Base-by-base conservation (phyloP, 2,113 vertebrate species). In the Gallinago jamesoni region DNA sequence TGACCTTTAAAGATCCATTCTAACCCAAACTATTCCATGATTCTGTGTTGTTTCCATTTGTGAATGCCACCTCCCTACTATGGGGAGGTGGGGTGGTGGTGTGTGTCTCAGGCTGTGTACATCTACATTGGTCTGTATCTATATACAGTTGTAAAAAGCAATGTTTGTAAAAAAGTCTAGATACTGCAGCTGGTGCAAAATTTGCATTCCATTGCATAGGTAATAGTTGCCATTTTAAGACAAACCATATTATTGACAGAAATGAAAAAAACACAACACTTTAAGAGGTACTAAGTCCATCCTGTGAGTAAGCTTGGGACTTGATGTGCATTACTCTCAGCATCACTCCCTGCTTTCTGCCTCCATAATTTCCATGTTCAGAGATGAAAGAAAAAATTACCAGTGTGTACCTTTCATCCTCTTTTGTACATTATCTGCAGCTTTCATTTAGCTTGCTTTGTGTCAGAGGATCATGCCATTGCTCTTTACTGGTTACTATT, bases 341-440 rank as follows among this genome's bases (percentile, higher is more conserved):
- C 57, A 90, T 70, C 47, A 47, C 18, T 48, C 19, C 7, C 47
- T 83, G 37, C 6, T 81, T 89, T 92, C 91, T 91, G 37, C 48
- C 30, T 75, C 69, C 78, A 0, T 82, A 94, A 93, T 11, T 89
- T 53, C 77, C 62, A 82, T 5, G 2, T 52, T 75, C 83, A 55
- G n/a, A 72, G 48, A 94, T 22, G 33, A 90, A 94, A 93, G 11
- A 72, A 76, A 81, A 91, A 81, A 84, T 53, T 35, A 39, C 2
- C 31, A 52, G 39, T 10, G 13, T 68, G 14, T 28, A 33, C 48
- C 59, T 84, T 89, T 87, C 47, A 75, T 78, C 27, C 14, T 35
- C 62, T 74, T 39, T 57, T 56, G 37, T 25, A 57, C 14, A 10
- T 66, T 76, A 60, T 53, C 68, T 76, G 48, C 66, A 85, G 17